These are phyloP conservation scores for Sebastolobus alascanus DNA, from an alignment of 2,797 vertebrate genomes.

Conservation along the genomic window DNA sequence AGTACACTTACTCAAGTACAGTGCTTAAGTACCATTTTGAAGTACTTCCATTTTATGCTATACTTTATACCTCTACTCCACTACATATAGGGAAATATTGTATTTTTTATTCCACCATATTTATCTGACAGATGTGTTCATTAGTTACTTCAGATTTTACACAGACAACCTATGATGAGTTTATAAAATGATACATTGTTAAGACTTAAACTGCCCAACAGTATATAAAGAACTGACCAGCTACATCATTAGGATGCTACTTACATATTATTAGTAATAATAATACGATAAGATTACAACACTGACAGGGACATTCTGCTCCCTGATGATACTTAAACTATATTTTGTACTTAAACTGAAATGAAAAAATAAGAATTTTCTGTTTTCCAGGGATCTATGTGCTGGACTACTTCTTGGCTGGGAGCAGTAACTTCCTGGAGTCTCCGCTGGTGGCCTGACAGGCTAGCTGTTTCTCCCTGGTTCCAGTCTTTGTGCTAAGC, in stretches of 20 bases:
- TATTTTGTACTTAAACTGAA: not conserved
- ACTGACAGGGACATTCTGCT: too few species aligned
- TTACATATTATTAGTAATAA: not conserved
- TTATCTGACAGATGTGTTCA: not conserved
- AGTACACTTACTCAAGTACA: not conserved
- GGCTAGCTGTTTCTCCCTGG: not conserved
- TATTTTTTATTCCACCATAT: not conserved
- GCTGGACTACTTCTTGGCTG: not conserved
- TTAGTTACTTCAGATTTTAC: not conserved
- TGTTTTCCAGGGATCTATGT: not conserved
- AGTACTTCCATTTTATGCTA: not conserved
- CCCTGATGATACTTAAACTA: not conserved
- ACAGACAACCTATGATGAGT: not conserved
- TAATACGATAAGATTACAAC: not conserved
- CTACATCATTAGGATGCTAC: not conserved
- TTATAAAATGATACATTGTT: not conserved
- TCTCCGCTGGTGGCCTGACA: not conserved
- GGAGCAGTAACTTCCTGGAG: not conserved
- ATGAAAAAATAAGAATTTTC: not conserved
- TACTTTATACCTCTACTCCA: accelerated
- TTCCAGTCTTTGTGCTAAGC: not conserved
- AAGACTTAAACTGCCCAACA: not conserved
- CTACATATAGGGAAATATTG: not conserved
- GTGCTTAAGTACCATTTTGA: not conserved
- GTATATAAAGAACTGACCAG: not conserved